Conservation (phyloP, 2,113 vertebrate species). For the Microcebus tavaratra region DNA sequence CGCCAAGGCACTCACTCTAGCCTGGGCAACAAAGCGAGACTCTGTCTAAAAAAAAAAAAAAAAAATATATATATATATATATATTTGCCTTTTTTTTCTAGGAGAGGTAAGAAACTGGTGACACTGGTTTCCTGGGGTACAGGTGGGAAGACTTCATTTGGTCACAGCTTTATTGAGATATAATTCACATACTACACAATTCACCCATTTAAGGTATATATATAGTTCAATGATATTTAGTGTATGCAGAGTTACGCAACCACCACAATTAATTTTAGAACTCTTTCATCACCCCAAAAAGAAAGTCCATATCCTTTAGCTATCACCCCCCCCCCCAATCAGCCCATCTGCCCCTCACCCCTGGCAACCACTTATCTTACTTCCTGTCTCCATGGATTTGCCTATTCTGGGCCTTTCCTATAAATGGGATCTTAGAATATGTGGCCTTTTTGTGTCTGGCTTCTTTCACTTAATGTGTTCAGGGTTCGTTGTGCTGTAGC, state of each 20-base stretch:
- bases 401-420: not conserved
- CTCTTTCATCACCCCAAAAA: not conserved
- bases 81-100: not conserved
- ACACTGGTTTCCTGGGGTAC: not conserved
- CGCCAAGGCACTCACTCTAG: too few relatives aligned
- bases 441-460: not conserved
- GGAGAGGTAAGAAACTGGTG: not conserved
- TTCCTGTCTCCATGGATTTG: not conserved
- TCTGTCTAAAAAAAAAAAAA: too few relatives aligned
- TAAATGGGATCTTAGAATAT: not conserved
- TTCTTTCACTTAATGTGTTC: not conserved
- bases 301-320: not conserved
- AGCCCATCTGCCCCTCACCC: not conserved
- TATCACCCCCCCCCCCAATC: not conserved
- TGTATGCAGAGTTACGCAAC: not conserved
- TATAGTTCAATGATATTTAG: not conserved
- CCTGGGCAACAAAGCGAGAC: too few relatives aligned
- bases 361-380: not conserved
- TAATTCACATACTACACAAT: not conserved
- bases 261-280: not conserved
- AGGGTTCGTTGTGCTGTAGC: fast-evolving
- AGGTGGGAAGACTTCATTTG: not conserved
- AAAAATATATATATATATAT: not conserved
- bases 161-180: not conserved
- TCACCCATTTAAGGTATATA: not conserved